Base-by-base conservation (phyloP, 2,113 vertebrate species). In the Notarius lentiginosus region DNA sequence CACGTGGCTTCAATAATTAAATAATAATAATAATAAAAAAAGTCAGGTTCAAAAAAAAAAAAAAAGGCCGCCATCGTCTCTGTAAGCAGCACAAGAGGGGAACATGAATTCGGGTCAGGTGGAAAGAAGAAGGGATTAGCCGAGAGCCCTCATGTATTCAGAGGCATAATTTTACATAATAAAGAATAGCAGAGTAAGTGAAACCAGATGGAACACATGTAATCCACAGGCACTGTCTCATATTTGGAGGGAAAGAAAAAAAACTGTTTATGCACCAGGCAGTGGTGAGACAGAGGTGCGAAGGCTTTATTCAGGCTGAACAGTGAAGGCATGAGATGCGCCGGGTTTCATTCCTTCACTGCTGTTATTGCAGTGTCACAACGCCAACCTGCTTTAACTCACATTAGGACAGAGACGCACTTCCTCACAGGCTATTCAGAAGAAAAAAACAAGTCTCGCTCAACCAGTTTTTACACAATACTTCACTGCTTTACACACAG, bases 31-130 rank as follows among this genome's bases (percentile, higher is more conserved):
- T 53, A 68, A n/a, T 51, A 82, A 72, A 34, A 11, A 56, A 66
- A 34, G 63, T 20, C 2, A n/a, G 5, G 17, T 53, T 53, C 10
- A 65, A 8, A 41, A 7, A 18, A 65, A 63, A 73, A 55, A 22
- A 51, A 75, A 41, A 41, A 41, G 41, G 41, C n/a, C 18, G n/a
- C 30, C 14, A 47, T 18, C 8, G 10, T 85, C 58, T 76, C 24
- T 75, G n/a, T 14, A 53, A 88, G 91, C 87, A 76, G 41, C 93
- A 91, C 65, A 34, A 58, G 79, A 73, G 84, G 91, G 92, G 92
- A 92, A 92, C 89, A 86, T 86, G 92, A 94, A 95, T 94, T 93
- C 92, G 93, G 94, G 94, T 95, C 93, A 93, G 93, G 94, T 95
- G 94, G 92, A 93, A 92, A 94, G 92, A 87, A 91, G 93, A 88